Evolutionary conservation across 2,888 invertebrate genomes (phyloP).

Genomic region (Desoria tigrina): DNA sequence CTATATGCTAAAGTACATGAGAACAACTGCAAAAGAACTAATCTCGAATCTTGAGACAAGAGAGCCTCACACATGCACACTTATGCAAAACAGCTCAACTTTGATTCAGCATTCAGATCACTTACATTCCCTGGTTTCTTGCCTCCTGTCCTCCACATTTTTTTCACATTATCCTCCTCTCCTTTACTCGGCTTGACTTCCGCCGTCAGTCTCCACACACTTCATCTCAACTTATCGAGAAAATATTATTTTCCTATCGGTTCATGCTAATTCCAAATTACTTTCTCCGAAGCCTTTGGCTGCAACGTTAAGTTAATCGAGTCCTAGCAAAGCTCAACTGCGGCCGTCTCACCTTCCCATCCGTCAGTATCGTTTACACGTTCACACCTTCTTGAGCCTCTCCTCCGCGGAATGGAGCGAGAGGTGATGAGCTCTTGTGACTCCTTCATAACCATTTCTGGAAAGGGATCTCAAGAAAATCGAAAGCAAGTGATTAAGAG

Average conservation of each 20-base stretch:
- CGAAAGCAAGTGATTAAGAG: conserved; percentile 2
- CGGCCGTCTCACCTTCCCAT: no score
- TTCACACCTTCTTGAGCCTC: no score
- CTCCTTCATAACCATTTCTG: no score
- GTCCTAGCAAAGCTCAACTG: no score
- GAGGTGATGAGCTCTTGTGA: no score
- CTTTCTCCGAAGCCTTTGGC: no score
- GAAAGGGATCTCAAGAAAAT: no score
- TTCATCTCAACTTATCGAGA: no score
- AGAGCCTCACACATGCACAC: not conserved
- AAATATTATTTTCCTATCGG: not conserved
- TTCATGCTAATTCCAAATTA: no score
- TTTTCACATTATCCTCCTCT: not conserved
- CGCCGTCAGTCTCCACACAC: not conserved
- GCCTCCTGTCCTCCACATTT: conserved; percentile 1
- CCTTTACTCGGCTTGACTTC: not conserved
- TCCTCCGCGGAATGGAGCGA: no score
- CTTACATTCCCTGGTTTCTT: conserved; percentile 11
- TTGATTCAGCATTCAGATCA: conserved; percentile 9
- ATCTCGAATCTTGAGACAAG: not conserved
- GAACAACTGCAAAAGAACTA: conserved; percentile 11
- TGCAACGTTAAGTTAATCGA: no score
- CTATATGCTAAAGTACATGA: not conserved
- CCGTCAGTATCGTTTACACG: no score
- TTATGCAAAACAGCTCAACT: not conserved